phyloP scores from a whole-genome alignment of 2,113 vertebrate species.

The Maccullochella peelii region DNA sequence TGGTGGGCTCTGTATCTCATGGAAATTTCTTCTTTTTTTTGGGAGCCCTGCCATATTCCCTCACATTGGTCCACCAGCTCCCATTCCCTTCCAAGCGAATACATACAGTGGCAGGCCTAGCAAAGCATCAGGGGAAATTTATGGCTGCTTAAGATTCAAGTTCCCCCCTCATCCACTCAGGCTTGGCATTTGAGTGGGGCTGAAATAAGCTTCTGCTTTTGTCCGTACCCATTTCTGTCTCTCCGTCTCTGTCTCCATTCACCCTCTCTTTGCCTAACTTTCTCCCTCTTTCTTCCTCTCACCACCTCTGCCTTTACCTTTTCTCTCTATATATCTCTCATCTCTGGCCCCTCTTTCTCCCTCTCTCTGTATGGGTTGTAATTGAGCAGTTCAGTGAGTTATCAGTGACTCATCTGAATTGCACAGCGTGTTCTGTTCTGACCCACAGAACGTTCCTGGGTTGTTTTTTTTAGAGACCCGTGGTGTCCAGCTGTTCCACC shows the following conservation, averaged over 20 bases:
- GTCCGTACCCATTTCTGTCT: background rate
- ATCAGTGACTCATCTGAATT: constrained; percentile 51
- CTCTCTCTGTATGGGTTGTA: constrained; percentile 8
- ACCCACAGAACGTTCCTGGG: background rate
- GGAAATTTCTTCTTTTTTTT: constrained; percentile 17
- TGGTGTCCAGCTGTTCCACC: constrained; percentile 17
- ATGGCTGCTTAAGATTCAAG: constrained; percentile 54
- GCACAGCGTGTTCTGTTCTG: constrained; percentile 5
- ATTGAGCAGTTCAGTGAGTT: constrained; percentile 15
- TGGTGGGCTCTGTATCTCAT: constrained; percentile 45
- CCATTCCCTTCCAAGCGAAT: constrained; percentile 23
- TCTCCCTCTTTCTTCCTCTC: background rate
- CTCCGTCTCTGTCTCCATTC: background rate
- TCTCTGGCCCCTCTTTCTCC: background rate
- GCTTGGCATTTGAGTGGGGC: constrained; percentile 55
- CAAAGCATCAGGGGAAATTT: constrained; percentile 54
- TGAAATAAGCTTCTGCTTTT: constrained; percentile 34
- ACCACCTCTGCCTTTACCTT: background rate
- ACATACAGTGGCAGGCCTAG: constrained; percentile 23
- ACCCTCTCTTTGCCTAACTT: constrained; percentile 4
- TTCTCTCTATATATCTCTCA: background rate
- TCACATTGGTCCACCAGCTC: constrained; percentile 32
- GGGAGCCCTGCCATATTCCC: constrained; percentile 39
- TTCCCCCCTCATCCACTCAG: constrained; percentile 24
- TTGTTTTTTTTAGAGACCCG: background rate